Base-by-base conservation (phyloP, 2,113 vertebrate species). In the Fregetta grallaria region DNA sequence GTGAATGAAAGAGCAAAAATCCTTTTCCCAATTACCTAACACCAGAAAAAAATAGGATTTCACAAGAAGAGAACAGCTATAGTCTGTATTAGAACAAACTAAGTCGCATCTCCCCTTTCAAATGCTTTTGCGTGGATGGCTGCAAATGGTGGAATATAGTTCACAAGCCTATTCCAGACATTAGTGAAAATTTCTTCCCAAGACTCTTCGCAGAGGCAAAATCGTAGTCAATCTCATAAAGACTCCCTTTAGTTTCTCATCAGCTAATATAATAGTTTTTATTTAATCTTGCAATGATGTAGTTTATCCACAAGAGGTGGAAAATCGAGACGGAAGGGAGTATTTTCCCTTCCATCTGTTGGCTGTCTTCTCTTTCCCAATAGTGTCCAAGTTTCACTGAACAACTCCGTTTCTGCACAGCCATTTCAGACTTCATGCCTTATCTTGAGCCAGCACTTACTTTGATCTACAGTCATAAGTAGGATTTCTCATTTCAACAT, bases 231-330 rank as follows among this genome's bases (percentile, higher is more conserved):
- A 55, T 82, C 40, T 91, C 19, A 61, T 91, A 75, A 81, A 85
- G 81, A 45, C 30, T 86, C 65, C 12, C 25, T 78, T 89, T 55
- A 91, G 53, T 82, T 90, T 94, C 70, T 91, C 53, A 79, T 79
- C 85, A 93, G 45, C 63, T 90, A 94, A 84, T 93, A 38, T 44
- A 9, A 83, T 56, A 82, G 83, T 34, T 93, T 91, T 86, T 90
- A 88, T 92, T 85, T 94, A 90, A 92, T 94, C 77, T 95, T 90
- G 71, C 44, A 82, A 6, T 94, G 90, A 96, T 65, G 70, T 42
- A 8, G 25, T 85, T 96, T 96, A 94, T 93, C 92, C 77, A 93
- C 58, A 78, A 96, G 90, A 82, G 67, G 56, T 91, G 77, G 87
- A 96, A 93, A 96, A 93, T 14, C 4, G 4, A 91, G 84, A 55